Percentiles rank a stretch among this genome's conserved stretches.
Conservation (phyloP, 1,140 invertebrate species). For the Drosophila santomea region DNA sequence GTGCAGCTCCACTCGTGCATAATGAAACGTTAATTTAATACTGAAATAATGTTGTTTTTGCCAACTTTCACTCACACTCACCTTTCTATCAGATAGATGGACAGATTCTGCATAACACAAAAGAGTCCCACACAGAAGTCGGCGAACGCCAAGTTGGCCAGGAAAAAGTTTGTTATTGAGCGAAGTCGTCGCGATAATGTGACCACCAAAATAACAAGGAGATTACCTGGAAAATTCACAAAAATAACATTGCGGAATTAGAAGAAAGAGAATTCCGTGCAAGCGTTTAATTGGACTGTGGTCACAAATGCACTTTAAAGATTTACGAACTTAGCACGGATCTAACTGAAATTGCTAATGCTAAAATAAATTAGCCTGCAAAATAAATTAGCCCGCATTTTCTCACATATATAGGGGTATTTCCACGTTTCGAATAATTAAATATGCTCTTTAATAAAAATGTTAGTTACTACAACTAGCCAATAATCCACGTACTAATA, state of each 20-base stretch:
- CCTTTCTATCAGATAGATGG: constrained; percentile 90
- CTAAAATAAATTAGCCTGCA: constrained; percentile 1
- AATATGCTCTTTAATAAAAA: background rate
- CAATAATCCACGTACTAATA: background rate
- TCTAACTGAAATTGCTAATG: background rate
- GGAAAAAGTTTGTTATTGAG: constrained; percentile 93
- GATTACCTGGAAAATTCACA: constrained; percentile 88
- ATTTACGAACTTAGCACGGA: background rate
- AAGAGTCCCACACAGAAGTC: constrained; percentile 94
- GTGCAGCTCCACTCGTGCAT: constrained; percentile 4
- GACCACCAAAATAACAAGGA: constrained; percentile 93
- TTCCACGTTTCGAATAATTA: background rate
- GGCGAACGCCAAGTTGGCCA: constrained; percentile 92
- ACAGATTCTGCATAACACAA: constrained; percentile 93
- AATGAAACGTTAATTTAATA: constrained; percentile 23
- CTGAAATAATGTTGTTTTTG: background rate
- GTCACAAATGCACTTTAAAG: constrained; percentile 16
- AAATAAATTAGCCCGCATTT: background rate
- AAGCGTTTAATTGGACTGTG: background rate
- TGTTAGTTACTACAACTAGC: background rate
- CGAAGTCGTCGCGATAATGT: constrained; percentile 90
- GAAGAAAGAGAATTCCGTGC: too few species aligned
- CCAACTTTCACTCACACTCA: constrained; percentile 85
- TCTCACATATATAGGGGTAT: background rate
- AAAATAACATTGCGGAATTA: background rate